These are phyloP conservation scores for Ophion costatus DNA, from an alignment of 2,888 invertebrate genomes.

Conservation along the genomic window DNA sequence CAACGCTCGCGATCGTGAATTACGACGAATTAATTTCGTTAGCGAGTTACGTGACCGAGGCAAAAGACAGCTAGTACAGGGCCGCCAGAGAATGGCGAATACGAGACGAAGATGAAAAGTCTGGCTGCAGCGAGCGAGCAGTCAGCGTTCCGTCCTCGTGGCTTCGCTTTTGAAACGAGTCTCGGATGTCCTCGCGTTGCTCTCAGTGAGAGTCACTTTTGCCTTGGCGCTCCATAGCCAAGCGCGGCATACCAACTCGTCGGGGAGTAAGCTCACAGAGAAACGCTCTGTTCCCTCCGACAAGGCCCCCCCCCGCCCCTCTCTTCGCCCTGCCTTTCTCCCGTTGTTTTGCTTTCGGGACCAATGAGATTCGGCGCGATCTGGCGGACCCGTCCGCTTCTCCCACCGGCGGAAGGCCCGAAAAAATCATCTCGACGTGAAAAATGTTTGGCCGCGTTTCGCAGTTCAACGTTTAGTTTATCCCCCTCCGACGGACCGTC, in stretches of 20 bases:
- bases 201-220: conserved; percentile 23
- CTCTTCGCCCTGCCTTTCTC: conserved; percentile 27
- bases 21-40: conserved; percentile 40
- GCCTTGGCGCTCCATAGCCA: conserved; percentile 13
- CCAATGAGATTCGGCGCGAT: conserved; percentile 38
- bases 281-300: background rate
- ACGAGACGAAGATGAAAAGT: background rate
- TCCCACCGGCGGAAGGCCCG: conserved; percentile 50
- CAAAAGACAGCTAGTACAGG: background rate
- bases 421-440: conserved; percentile 69
- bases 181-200: conserved; percentile 38
- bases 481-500: conserved; percentile 52
- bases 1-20: conserved; percentile 19
- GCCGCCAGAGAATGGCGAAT: background rate
- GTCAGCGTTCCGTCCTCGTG: conserved; percentile 8
- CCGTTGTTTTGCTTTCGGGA: conserved; percentile 13
- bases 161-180: conserved; percentile 19
- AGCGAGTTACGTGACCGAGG: conserved; percentile 7
- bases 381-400: conserved; percentile 43
- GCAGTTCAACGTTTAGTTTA: conserved; percentile 72
- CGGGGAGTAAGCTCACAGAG: conserved; percentile 7
- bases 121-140: conserved; percentile 2
- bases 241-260: conserved; percentile 9
- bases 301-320: background rate
- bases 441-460: conserved; percentile 68